Conservation (phyloP, 2,888 invertebrate genomes). For the Dysmachus trigonus region DNA sequence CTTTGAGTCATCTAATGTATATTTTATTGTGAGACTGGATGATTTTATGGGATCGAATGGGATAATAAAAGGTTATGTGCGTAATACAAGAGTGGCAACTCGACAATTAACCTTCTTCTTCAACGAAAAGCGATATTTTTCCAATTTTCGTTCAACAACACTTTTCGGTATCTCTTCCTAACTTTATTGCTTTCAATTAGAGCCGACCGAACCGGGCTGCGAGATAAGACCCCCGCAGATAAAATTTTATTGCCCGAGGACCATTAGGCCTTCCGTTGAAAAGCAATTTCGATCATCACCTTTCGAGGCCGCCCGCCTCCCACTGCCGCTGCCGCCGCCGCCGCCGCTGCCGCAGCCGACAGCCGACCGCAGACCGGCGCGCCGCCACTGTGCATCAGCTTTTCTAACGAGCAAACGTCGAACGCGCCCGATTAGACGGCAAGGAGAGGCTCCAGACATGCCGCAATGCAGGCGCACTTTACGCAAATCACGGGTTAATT, state of each 20-base stretch:
- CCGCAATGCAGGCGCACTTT: slow-evolving; percentile 2
- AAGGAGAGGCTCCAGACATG: not conserved
- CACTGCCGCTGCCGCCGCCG: not conserved
- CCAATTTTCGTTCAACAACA: not conserved
- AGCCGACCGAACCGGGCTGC: not conserved
- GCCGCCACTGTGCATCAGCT: too few species aligned
- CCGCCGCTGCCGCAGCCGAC: not conserved
- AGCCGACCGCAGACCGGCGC: too few species aligned
- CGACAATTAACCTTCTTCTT: not conserved
- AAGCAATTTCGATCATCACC: slow-evolving; percentile 12
- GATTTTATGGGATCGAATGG: not conserved
- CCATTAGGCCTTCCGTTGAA: not conserved
- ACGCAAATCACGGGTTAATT: slow-evolving; percentile 27
- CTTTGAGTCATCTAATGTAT: not conserved
- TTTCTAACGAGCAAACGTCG: not conserved
- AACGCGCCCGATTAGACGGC: not conserved
- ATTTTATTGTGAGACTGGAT: not conserved
- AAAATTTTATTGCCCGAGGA: slow-evolving; percentile 17
- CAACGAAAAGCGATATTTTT: not conserved
- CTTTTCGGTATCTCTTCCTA: not conserved
- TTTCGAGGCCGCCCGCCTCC: not conserved
- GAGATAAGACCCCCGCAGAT: not conserved
- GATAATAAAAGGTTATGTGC: not conserved
- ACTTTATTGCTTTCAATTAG: not conserved
- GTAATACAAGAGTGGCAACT: not conserved